Evolutionary conservation across 1,140 invertebrate species (phyloP).

Genomic region (Hylaeus anthracinus): DNA sequence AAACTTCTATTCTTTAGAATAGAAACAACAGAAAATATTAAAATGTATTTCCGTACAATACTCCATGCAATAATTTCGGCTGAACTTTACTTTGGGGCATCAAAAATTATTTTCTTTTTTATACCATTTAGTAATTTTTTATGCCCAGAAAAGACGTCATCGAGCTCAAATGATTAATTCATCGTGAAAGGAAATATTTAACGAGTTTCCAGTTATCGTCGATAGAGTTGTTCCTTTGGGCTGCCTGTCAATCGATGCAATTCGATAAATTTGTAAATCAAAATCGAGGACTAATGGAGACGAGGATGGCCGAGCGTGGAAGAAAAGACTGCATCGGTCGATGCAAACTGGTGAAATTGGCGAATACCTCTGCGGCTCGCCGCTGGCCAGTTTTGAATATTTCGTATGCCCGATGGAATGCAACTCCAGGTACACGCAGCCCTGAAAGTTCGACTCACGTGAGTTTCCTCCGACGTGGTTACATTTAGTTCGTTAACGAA

Average conservation of each 20-base stretch:
- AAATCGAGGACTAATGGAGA: constrained; percentile 32
- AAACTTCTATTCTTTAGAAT: no score
- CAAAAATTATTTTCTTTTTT: no score
- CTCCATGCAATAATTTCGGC: no score
- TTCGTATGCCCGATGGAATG: constrained; percentile 36
- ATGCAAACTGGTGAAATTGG: constrained; percentile 24
- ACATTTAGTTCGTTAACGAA: constrained; percentile 33
- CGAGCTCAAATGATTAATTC: no score
- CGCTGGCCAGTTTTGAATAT: constrained; percentile 34
- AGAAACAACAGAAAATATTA: no score
- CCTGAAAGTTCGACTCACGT: constrained; percentile 11
- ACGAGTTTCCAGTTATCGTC: neutral
- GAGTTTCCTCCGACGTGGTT: neutral
- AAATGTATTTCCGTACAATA: no score
- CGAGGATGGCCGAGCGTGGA: neutral
- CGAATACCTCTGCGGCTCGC: constrained; percentile 18
- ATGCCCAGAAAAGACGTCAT: no score
- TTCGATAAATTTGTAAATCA: constrained; percentile 4
- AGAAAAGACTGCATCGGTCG: neutral
- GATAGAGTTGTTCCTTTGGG: constrained; percentile 3
- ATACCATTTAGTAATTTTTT: no score
- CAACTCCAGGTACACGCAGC: constrained; percentile 6
- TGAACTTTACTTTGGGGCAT: no score
- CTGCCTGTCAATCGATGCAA: constrained; percentile 5
- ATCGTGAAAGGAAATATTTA: neutral